Percentiles rank a stretch among this genome's conserved stretches.
Conservation (phyloP, 2,797 vertebrate species). For the Calcarius lapponicus region DNA sequence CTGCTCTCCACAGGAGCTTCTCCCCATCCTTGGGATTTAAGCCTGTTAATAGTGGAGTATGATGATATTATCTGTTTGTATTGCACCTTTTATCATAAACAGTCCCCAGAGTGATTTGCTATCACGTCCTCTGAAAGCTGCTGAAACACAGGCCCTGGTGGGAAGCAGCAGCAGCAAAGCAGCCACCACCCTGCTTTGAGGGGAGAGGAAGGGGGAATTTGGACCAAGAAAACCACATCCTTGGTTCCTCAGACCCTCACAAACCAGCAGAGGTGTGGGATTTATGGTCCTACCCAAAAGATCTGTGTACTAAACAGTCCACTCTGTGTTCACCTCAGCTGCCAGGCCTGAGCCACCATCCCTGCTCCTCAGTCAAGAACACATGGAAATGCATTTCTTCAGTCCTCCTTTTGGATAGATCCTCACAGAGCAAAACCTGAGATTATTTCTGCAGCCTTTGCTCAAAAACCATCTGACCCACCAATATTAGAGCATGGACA, state of each 20-base stretch:
- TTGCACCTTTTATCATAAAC: slow-evolving; percentile 41
- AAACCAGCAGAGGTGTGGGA: not conserved
- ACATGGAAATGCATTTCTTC: not conserved
- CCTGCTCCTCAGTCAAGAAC: not conserved
- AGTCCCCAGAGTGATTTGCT: slow-evolving; percentile 22
- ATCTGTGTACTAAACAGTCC: not conserved
- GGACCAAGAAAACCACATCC: not conserved
- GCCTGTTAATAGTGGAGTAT: slow-evolving; percentile 40
- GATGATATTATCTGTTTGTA: slow-evolving; percentile 57
- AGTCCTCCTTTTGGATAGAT: not conserved
- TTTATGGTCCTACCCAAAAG: not conserved
- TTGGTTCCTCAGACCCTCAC: not conserved
- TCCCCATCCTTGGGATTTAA: slow-evolving; percentile 44
- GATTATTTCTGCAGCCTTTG: not conserved
- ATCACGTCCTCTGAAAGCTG: not conserved
- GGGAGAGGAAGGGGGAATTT: not conserved
- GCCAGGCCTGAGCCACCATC: not conserved
- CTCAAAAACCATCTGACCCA: not conserved
- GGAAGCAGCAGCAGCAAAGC: not conserved
- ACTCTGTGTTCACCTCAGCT: not conserved
- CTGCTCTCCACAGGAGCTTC: slow-evolving; percentile 38
- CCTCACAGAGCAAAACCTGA: not conserved
- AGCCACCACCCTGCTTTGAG: not conserved
- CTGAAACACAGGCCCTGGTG: not conserved
- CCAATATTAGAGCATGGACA: not conserved